Base-by-base conservation (phyloP, 2,888 invertebrate genomes). In the Ochlodes sylvanus region DNA sequence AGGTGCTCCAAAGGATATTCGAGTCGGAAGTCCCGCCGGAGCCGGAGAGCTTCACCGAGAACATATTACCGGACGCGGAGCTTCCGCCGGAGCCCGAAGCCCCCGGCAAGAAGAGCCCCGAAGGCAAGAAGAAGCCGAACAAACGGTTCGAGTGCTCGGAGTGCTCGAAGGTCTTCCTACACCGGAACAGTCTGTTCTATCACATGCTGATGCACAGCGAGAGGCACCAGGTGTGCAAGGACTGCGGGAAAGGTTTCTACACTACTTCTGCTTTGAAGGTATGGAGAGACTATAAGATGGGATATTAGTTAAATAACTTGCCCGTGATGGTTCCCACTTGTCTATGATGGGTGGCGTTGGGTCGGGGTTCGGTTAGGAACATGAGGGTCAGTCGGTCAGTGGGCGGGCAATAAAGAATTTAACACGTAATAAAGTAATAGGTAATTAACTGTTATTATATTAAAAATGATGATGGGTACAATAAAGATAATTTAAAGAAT, bases 211-310 rank as follows among this genome's bases (percentile, higher is more conserved):
- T 97, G 54, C 98, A 97, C 78, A 95, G 95, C 7, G 97, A 97
- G 3, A 95, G 96, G 80, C 94, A 97, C 14, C 96, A 97, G 80
- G 95, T 95, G 61, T 98, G 98, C 79, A 94, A 96, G 68, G 95
- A 95, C 15, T 98, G 98, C 78, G 96, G 96, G 9, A 97, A 97
- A 85, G 95, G 96, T 54, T 98, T 98, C 87, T 97, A 97, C 79
- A 97, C 97, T 0, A 94, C 95, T 0, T 96, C 96, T 73, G 97
- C 98, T 4, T 90, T 98, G 7, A 97, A 97, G 94, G 97, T 96
- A 56, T 1, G 41, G 15, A 27, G n/a, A n/a, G n/a, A n/a, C n/a
- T n/a, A n/a, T n/a, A n/a, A n/a, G n/a, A n/a, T n/a, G n/a, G n/a
- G n/a, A n/a, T n/a, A n/a, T n/a, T n/a, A n/a, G n/a, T n/a, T n/a